These are phyloP conservation scores for Hippocampus comes DNA, from an alignment of 2,113 vertebrate genomes.

Conservation along the genomic window DNA sequence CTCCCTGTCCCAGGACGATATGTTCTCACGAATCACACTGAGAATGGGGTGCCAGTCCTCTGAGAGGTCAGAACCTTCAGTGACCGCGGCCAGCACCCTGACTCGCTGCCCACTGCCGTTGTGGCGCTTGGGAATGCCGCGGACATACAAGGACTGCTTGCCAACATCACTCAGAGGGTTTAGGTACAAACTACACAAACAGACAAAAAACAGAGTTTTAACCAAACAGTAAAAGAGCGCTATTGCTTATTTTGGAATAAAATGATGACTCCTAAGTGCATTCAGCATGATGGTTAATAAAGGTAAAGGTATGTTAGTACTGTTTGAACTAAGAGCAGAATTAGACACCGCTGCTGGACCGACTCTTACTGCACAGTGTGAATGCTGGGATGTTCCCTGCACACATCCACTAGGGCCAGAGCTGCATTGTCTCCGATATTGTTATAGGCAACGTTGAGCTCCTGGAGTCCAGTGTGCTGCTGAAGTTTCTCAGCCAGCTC, in stretches of 20 bases:
- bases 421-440: constrained; percentile 81
- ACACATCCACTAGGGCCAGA: constrained; percentile 80
- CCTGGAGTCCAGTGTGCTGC: constrained; percentile 74
- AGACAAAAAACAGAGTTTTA: neutral
- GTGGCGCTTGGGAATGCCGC: constrained; percentile 56
- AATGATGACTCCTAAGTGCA: neutral
- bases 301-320: no score
- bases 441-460: constrained; percentile 92
- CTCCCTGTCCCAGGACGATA: constrained; percentile 80
- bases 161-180: constrained; percentile 88
- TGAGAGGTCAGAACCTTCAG: constrained; percentile 81
- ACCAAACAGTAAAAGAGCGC: neutral
- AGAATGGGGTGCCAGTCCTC: constrained; percentile 88
- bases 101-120: constrained; percentile 59
- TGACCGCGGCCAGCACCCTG: constrained; percentile 84
- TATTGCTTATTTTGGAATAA: neutral
- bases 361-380: constrained; percentile 37
- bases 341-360: neutral
- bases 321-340: neutral
- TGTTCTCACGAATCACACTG: constrained; percentile 78
- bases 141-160: constrained; percentile 74
- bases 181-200: constrained; percentile 82
- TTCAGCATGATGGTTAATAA: neutral
- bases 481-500: constrained; percentile 76
- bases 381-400: constrained; percentile 75